Percentiles rank a stretch among this genome's conserved stretches.
Evolutionary conservation across 2,113 vertebrate species (phyloP).

Genomic region (Acanthisitta chloris): DNA sequence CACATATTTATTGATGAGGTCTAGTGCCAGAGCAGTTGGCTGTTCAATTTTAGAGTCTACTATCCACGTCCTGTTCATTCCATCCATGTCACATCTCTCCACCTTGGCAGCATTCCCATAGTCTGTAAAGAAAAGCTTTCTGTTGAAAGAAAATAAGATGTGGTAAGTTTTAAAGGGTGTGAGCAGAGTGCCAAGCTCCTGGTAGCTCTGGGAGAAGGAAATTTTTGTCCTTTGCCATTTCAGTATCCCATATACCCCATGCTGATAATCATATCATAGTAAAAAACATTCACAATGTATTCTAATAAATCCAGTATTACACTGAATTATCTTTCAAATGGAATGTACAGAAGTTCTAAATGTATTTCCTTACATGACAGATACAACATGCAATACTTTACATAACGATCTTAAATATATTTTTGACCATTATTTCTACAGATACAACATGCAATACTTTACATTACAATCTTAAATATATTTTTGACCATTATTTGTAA

Average conservation of each 20-base stretch:
- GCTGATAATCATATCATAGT: constrained; percentile 13
- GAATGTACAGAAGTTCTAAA: not conserved
- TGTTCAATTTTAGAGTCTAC: constrained; percentile 89
- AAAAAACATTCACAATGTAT: not conserved
- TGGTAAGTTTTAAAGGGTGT: constrained; percentile 11
- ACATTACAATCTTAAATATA: not conserved
- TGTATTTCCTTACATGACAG: not conserved
- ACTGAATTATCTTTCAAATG: not conserved
- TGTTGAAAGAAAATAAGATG: constrained; percentile 74
- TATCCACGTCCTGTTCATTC: constrained; percentile 89
- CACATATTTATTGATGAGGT: constrained; percentile 90
- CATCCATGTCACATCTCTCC: constrained; percentile 96
- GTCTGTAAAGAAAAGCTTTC: constrained; percentile 98
- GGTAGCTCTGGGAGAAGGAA: constrained; percentile 34
- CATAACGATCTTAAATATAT: not conserved
- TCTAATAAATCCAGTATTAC: not conserved
- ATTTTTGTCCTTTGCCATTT: constrained; percentile 15
- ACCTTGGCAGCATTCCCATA: constrained; percentile 91
- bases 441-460: not conserved
- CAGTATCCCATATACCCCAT: not conserved
- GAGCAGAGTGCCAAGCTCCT: constrained; percentile 1
- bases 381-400: not conserved
- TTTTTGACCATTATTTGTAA: not conserved
- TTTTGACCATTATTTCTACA: not conserved
- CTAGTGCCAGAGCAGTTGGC: constrained; percentile 89